Conservation (phyloP, 2,888 invertebrate species). For the Plutella xylostella region DNA sequence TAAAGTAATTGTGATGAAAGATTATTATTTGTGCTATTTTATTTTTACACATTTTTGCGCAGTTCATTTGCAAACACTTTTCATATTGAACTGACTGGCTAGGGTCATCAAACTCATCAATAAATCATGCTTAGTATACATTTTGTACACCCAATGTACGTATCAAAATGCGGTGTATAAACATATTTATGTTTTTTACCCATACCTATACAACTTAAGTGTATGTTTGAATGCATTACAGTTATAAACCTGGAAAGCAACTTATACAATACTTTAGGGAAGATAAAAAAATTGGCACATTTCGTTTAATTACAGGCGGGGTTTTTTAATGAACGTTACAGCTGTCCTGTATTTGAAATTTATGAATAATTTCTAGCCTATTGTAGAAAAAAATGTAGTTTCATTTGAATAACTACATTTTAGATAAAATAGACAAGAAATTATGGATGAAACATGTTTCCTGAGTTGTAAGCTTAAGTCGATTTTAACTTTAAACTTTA, state of each 20-base stretch:
- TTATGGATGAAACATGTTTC: no score
- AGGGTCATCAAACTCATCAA: no score
- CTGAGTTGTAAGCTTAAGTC: no score
- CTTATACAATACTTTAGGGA: slow-evolving; percentile 20
- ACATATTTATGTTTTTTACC: neutral
- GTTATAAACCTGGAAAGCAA: neutral
- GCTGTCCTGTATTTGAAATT: slow-evolving; percentile 43
- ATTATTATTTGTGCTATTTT: slow-evolving; percentile 4
- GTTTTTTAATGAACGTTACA: slow-evolving; percentile 22
- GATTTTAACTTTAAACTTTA: slow-evolving; percentile 7
- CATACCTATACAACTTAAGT: neutral
- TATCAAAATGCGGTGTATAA: slow-evolving; percentile 5
- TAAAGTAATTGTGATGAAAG: slow-evolving; percentile 8
- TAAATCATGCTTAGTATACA: no score
- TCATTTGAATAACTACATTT: slow-evolving; percentile 18
- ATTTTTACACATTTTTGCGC: no score
- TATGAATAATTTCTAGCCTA: slow-evolving; percentile 30
- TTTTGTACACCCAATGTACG: neutral
- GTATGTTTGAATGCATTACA: slow-evolving; percentile 42
- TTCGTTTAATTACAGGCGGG: slow-evolving; percentile 31
- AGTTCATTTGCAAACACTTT: slow-evolving; percentile 4
- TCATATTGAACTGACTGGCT: slow-evolving; percentile 5
- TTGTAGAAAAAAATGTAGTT: slow-evolving; percentile 43
- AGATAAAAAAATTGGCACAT: slow-evolving; percentile 47
- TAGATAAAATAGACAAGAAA: slow-evolving; percentile 15